Evolutionary conservation across 2,888 invertebrate genomes (phyloP), one percentile per base, ranked within the genome.

Genomic region (Polydrusus tereticollis): DNA sequence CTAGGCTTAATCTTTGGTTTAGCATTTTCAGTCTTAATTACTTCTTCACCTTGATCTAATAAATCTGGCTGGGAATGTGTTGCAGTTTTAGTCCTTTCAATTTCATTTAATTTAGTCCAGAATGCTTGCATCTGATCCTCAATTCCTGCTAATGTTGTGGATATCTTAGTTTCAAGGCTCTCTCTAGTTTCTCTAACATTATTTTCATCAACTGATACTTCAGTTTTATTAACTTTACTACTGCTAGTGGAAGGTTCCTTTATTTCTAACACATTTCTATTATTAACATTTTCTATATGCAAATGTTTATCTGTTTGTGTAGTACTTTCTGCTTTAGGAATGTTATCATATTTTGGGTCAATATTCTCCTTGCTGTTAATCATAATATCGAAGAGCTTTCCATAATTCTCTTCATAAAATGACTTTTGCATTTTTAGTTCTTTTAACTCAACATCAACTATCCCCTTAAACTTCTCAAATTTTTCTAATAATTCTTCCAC

Each of bases 391-490:
- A 89, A 87, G 83, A 88, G 87, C 78, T 86, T 86, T 45, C 86
- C 86, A 79, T 89, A 88, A 79, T 88, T 89, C 65, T 87, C 87
- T 72, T 87, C 89, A 71, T 77, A 79, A 87, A 79, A 87, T 83
- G 79, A 86, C 86, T 87, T 89, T 87, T 87, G 88, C 84, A 86
- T 79, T 86, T 80, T 78, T 20, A 89, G 74, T 86, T 86, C 82
- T 83, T 87, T 80, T 62, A 86, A 78, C 78, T 86, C 85, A 29
- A 76, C 77, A 72, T 85, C 83, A 26, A 85, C 83, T 76, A 84
- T 82, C 41, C 76, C 74, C 72, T 80, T 83, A 60, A 85, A 80
- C 64, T 80, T 77, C 58, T 85, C 85, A 75, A 86, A 85, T 74
- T 83, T 84, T 10, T 82, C 78, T 60, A 83, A 79, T 60, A 85